Evolutionary conservation across 2,888 invertebrate genomes (phyloP).

Genomic region (Silvanus unidentatus): DNA sequence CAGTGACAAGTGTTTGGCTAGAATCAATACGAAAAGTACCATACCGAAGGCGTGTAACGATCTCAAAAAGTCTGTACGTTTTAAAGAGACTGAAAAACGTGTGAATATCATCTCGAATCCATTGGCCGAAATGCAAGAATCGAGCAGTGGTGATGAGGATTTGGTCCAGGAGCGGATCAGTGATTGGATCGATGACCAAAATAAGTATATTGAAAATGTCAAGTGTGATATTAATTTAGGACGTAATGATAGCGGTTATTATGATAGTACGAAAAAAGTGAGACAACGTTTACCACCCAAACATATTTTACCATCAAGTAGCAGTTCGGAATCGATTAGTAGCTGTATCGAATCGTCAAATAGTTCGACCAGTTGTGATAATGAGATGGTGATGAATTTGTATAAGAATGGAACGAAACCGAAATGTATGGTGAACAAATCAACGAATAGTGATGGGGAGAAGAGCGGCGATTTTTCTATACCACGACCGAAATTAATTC

Average conservation of each 20-base stretch:
- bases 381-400: slow-evolving; percentile 26
- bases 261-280: slow-evolving; percentile 39
- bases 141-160: slow-evolving; percentile 20
- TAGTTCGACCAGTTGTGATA: slow-evolving; percentile 2
- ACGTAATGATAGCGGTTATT: slow-evolving; percentile 40
- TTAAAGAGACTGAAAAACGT: slow-evolving; percentile 37
- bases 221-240: slow-evolving; percentile 21
- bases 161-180: slow-evolving; percentile 31
- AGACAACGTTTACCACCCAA: slow-evolving; percentile 42
- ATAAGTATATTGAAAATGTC: slow-evolving; percentile 31
- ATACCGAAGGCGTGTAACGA: slow-evolving; percentile 20
- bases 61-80: slow-evolving; percentile 41
- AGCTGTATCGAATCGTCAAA: background rate
- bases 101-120: slow-evolving; percentile 10
- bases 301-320: slow-evolving; percentile 33
- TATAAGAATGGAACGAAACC: slow-evolving; percentile 34
- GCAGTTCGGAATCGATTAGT: slow-evolving; percentile 15
- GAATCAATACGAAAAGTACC: slow-evolving; percentile 37
- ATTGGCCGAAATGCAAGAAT: slow-evolving; percentile 16
- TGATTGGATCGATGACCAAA: slow-evolving; percentile 43
- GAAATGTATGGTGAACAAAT: slow-evolving; percentile 12
- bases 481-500: slow-evolving; percentile 79
- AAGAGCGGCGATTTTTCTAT: slow-evolving; percentile 61
- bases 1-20: slow-evolving; percentile 40
- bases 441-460: slow-evolving; percentile 12